A percentile compares a stretch with the other conserved stretches of the same genome.
phyloP scores from a whole-genome alignment of 2,797 vertebrate species.

The Myotis daubentonii region DNA sequence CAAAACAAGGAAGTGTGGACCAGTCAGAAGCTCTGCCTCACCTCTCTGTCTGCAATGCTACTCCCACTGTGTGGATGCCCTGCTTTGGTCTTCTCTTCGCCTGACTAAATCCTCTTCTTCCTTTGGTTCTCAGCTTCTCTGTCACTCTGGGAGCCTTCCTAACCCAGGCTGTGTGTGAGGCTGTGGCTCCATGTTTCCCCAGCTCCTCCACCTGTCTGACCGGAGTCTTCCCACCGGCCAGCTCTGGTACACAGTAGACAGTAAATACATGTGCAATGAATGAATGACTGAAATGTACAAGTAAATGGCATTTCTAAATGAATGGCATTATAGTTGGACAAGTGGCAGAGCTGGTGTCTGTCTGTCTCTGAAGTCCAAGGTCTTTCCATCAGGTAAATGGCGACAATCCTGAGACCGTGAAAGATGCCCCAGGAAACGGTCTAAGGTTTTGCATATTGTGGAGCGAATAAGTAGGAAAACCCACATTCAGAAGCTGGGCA shows the following conservation, averaged over 20 bases:
- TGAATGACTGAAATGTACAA: not conserved
- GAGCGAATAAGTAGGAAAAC: not conserved
- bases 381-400: not conserved
- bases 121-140: not conserved
- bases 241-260: not conserved
- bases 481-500: not conserved
- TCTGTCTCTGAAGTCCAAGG: not conserved
- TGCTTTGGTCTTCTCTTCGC: not conserved
- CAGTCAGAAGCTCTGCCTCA: not conserved
- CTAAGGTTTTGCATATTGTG: not conserved
- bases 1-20: not conserved
- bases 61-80: not conserved
- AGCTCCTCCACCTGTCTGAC: not conserved
- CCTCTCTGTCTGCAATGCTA: not conserved
- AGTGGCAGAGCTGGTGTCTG: not conserved
- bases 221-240: not conserved
- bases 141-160: not conserved
- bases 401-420: not conserved
- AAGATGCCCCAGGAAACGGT: not conserved
- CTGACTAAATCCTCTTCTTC: not conserved
- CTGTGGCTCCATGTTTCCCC: rapidly evolving
- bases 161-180: not conserved
- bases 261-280: not conserved
- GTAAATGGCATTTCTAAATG: not conserved
- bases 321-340: not conserved